Evolutionary conservation across 2,888 invertebrate species (phyloP).

Genomic region (Mycogona germanica): DNA sequence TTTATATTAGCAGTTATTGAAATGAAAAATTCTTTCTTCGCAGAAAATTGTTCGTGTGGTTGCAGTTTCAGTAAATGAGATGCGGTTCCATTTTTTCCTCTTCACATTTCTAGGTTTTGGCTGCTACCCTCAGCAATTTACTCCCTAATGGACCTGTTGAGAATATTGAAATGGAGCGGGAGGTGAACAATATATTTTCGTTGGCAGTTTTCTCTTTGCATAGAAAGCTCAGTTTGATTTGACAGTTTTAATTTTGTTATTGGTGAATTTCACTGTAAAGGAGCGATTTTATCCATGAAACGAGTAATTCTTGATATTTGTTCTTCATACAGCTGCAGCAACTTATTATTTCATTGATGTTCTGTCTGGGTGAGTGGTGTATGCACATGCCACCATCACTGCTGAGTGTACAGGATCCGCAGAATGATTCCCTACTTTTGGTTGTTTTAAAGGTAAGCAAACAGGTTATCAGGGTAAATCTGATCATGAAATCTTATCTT

Average conservation of each 20-base stretch:
- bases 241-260: neutral
- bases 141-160: too few species aligned
- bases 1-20: too few species aligned
- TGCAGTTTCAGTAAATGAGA: too few species aligned
- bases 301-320: neutral
- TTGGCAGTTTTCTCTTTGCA: neutral
- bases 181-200: slow-evolving; percentile 25
- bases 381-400: slow-evolving; percentile 55
- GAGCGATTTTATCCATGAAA: too few species aligned
- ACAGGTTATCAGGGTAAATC: too few species aligned
- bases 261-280: too few species aligned
- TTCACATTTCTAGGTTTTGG: slow-evolving; percentile 35
- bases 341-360: slow-evolving; percentile 63
- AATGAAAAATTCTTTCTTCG: too few species aligned
- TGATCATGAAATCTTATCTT: too few species aligned
- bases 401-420: slow-evolving; percentile 22
- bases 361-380: slow-evolving; percentile 88
- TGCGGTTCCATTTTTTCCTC: neutral
- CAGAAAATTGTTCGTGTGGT: too few species aligned
- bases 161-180: slow-evolving; percentile 50
- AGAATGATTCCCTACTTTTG: slow-evolving; percentile 20
- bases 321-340: slow-evolving; percentile 33
- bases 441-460: slow-evolving; percentile 23
- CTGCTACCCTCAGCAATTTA: slow-evolving; percentile 41
- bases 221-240: neutral